These are phyloP conservation scores for Orycteropus afer DNA, from an alignment of 2,113 vertebrate genomes.

Conservation along the genomic window DNA sequence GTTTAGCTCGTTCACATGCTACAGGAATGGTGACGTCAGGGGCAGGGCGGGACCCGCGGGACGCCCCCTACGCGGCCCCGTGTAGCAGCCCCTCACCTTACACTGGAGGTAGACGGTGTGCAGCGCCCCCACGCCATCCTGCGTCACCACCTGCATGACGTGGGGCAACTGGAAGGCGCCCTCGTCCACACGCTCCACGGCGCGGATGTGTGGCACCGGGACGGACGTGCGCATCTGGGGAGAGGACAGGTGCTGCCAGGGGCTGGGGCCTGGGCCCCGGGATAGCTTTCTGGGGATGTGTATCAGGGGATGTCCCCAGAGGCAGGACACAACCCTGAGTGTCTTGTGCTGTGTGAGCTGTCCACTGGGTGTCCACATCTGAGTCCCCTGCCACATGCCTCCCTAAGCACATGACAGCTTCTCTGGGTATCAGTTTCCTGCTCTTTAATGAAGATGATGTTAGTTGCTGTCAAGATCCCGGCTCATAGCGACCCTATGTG, in stretches of 20 bases:
- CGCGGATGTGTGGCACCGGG: slow-evolving; percentile 88
- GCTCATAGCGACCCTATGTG: background rate
- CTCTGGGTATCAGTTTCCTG: background rate
- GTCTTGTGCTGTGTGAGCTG: background rate
- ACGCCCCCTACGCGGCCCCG: fast-evolving
- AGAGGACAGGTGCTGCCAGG: background rate
- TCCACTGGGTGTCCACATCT: background rate
- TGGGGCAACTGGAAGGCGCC: slow-evolving; percentile 94
- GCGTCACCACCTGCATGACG: slow-evolving; percentile 93
- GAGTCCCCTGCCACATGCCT: background rate
- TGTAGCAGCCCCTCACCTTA: slow-evolving; percentile 86
- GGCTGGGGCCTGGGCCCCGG: background rate
- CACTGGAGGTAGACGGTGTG: slow-evolving; percentile 94
- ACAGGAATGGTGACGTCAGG: background rate
- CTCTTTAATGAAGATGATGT: background rate
- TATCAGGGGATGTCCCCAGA: background rate
- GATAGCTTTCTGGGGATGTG: background rate
- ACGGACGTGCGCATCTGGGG: slow-evolving; percentile 87
- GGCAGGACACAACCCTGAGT: background rate
- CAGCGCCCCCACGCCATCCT: slow-evolving; percentile 85
- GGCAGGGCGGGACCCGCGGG: fast-evolving
- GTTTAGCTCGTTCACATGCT: slow-evolving; percentile 95
- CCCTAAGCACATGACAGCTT: too few relatives aligned
- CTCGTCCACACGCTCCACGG: slow-evolving; percentile 93
- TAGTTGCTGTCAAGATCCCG: background rate